Base-by-base conservation (phyloP, 2,113 vertebrate genomes). In the Proterorhinus semilunaris region DNA sequence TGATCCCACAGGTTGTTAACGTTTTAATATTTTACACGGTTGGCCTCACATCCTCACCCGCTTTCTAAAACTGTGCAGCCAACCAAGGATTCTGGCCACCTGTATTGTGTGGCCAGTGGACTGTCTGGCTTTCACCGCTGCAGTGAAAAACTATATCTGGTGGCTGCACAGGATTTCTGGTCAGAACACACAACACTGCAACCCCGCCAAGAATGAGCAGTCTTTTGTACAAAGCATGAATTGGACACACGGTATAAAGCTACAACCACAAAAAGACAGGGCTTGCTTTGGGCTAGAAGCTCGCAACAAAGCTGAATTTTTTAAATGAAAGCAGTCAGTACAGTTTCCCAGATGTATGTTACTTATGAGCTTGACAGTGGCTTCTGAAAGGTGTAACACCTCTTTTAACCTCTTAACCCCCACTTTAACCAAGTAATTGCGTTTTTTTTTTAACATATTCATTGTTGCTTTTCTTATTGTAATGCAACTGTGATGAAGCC, bases 21-120 rank as follows among this genome's bases (percentile, higher is more conserved):
- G 58, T 61, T 78, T 76, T 68, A 83, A 83, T 86, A 82, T 83
- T 87, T 80, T 49, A 87, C 74, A 44, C 1, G 11, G 57, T 17
- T 57, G 71, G 80, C 64, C 17, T 13, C 55, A 27, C 42, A 21
- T 49, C 46, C 46, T 16, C 47, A 15, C 9, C 46, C 66, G 57
- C 52, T 63, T 71, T 65, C 68, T 75, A 64, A 68, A 57, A 67
- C 62, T 71, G 51, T 45, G 71, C 59, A 57, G 72, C 78, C 74
- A 80, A 75, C 78, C 55, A 27, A 71, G 81, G 86, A 86, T 88
- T 89, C 86, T 66, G 42, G 65, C 45, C 59, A 73, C 72, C 80
- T 89, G 79, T 77, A 76, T 87, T 87, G 79, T 90, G 86, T 65
- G 62, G 78, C 85, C 84, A 81, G 81, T 52, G 66, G 78, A 79